Evolutionary conservation across 2,113 vertebrate genomes (phyloP), one percentile per base, ranked within the genome.

Genomic region (Sterna hirundo): DNA sequence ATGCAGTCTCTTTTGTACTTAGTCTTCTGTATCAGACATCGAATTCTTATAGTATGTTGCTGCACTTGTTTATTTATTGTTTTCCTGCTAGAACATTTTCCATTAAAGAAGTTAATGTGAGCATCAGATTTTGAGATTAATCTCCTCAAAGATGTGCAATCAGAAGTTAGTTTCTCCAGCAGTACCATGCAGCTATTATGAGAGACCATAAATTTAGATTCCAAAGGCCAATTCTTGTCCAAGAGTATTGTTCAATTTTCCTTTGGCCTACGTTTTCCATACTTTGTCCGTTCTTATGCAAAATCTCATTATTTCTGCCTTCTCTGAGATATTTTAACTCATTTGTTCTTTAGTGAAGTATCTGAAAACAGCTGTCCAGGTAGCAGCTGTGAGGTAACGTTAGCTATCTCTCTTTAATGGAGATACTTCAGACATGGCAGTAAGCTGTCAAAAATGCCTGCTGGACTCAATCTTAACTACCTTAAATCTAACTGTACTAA

Each of bases 231-330:
- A 23, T 58, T 86, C 77, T 36, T 77, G 22, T 71, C 42, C 38
- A 70, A 47, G 47, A 34, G 7, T 26, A 47, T 38, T 61, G 32
- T 57, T 87, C 52, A 62, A 10, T 51, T 92, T 83, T 60, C 15
- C 20, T 83, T 49, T 86, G 34, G 60, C 21, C 42, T 42, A 52
- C 68, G 7, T 66, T 80, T 91, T 61, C 27, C 38, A 11, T 66
- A 2, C 11, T 6, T 76, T 66, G 27, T 29, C 38, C 0, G 0
- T 71, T 80, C 20, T 34, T 81, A 51, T 1, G 3, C 23, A 71
- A 71, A 84, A n/a, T 15, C 32, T 55, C 11, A n/a, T 46, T 60
- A 38, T 75, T 88, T 84, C 57, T 66, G 12, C 61, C 60, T 68
- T 71, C 25, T 81, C 36, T 62, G 46, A 49, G 55, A 16, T 83